These are phyloP conservation scores for Heterotis niloticus DNA, from an alignment of 2,113 vertebrate genomes.

Conservation along the genomic window DNA sequence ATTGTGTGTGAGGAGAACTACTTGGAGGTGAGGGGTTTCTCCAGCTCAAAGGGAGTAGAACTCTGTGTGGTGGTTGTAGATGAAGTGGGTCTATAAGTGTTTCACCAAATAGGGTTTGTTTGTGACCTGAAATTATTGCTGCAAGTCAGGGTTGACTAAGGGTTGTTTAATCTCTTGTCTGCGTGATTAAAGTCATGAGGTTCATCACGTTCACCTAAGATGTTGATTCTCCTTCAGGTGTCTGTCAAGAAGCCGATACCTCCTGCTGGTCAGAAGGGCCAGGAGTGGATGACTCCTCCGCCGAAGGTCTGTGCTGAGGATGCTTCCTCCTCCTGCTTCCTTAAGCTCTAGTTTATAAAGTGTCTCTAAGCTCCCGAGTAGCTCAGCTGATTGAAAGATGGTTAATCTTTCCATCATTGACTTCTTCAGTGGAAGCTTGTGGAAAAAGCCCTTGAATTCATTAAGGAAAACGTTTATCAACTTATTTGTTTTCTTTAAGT, in stretches of 20 bases:
- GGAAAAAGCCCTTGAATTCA: too few species aligned
- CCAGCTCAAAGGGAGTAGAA: not conserved
- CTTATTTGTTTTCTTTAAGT: not conserved
- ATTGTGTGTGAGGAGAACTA: constrained; percentile 46
- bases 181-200: too few species aligned
- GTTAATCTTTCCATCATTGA: too few species aligned
- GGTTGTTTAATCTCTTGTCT: too few species aligned
- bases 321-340: not conserved
- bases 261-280: constrained; percentile 18
- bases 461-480: too few species aligned
- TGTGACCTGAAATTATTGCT: too few species aligned
- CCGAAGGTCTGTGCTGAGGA: constrained; percentile 24
- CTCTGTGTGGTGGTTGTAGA: not conserved
- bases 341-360: not conserved
- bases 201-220: not conserved
- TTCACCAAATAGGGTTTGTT: not conserved
- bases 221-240: constrained; percentile 25
- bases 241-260: constrained; percentile 35
- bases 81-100: not conserved
- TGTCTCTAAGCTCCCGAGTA: not conserved
- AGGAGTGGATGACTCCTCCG: constrained; percentile 29
- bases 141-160: not conserved
- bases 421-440: too few species aligned
- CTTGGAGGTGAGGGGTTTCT: constrained; percentile 37
- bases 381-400: not conserved